Percentiles rank a stretch among this genome's conserved stretches.
These are phyloP conservation scores for Leucozona laternaria DNA, from an alignment of 2,888 invertebrate species.

Conservation along the genomic window DNA sequence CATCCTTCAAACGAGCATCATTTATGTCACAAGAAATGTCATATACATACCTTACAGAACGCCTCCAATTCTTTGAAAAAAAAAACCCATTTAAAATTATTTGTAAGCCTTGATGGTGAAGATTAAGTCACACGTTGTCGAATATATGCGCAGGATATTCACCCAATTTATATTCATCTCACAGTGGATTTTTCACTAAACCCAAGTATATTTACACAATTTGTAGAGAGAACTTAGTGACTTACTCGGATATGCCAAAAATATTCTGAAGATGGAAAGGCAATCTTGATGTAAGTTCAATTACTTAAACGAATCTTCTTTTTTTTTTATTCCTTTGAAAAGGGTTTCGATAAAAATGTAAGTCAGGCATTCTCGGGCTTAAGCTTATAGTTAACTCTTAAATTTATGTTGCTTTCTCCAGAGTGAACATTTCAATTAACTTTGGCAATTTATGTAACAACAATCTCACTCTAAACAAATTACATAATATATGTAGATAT, in stretches of 20 bases:
- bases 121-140: conserved; percentile 70
- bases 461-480: neutral
- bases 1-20: conserved; percentile 8
- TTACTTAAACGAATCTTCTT: conserved; percentile 55
- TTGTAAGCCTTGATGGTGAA: conserved; percentile 61
- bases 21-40: conserved; percentile 19
- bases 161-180: conserved; percentile 67
- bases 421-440: conserved; percentile 70
- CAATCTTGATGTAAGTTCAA: conserved; percentile 59
- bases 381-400: conserved; percentile 5
- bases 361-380: conserved; percentile 12
- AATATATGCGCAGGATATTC: conserved; percentile 48
- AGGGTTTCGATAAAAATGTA: conserved; percentile 29
- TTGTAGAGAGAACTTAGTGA: conserved; percentile 70
- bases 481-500: too few species aligned
- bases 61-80: conserved; percentile 15
- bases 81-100: conserved; percentile 46
- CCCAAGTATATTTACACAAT: conserved; percentile 61
- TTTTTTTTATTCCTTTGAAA: neutral
- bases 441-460: conserved; percentile 57
- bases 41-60: conserved; percentile 46
- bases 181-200: conserved; percentile 70
- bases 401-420: conserved; percentile 50
- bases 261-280: conserved; percentile 46
- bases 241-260: conserved; percentile 35